Evolutionary conservation across 2,113 vertebrate species (phyloP).

Genomic region (Bubo blakistoni): DNA sequence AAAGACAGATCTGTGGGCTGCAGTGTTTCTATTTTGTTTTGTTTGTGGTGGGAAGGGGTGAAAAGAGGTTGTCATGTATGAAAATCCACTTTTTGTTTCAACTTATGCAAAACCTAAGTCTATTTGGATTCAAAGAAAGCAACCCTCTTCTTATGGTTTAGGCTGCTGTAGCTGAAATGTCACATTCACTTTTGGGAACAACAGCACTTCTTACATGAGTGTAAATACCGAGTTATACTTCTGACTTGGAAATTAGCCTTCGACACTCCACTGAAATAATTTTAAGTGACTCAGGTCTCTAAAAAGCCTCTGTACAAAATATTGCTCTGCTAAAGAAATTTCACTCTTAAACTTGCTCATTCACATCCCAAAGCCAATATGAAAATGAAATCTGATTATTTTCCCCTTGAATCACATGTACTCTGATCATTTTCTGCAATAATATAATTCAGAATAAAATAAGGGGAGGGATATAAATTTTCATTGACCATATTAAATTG

Average conservation of each 20-base stretch:
- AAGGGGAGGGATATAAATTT: not conserved
- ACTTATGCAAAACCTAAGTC: not conserved
- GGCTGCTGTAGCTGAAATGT: not conserved
- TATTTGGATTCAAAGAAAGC: not conserved
- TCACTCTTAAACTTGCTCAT: not conserved
- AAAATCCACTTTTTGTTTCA: not conserved
- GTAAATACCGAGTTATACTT: not conserved
- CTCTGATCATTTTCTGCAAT: not conserved
- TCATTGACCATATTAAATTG: not conserved
- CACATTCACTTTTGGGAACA: not conserved
- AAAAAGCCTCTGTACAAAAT: not conserved
- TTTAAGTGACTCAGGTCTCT: not conserved
- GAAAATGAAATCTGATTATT: not conserved
- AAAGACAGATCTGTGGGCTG: not conserved
- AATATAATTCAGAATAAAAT: constrained; percentile 27
- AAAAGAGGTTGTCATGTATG: not conserved
- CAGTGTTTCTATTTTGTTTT: not conserved
- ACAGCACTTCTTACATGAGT: not conserved
- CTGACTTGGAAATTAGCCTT: not conserved
- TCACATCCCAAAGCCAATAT: not conserved
- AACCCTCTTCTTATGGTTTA: not conserved
- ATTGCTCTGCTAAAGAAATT: not conserved
- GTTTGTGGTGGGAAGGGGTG: not conserved
- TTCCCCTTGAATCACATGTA: not conserved
- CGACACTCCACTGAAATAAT: not conserved